Conservation (phyloP, 2,888 invertebrate species). For the Rosalia funebris region DNA sequence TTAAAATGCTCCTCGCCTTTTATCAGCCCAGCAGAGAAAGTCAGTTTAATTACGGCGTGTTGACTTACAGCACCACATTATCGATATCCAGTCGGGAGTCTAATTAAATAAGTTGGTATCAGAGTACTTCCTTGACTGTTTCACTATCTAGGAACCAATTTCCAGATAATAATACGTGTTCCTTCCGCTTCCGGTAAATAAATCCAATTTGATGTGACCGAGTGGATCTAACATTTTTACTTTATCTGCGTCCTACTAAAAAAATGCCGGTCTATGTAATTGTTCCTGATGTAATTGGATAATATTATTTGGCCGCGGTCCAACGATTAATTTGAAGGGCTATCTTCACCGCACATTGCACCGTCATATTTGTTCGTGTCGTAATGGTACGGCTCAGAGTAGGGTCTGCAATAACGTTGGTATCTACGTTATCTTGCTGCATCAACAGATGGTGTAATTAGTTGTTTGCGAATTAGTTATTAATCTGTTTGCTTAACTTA, state of each 20-base stretch:
- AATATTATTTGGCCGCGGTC: too few relatives aligned
- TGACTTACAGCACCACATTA: conserved; percentile 35
- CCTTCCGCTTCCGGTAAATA: conserved; percentile 19
- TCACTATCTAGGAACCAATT: conserved; percentile 25
- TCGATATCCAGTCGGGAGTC: conserved; percentile 34
- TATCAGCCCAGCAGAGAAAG: conserved; percentile 9
- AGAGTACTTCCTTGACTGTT: conserved; percentile 25
- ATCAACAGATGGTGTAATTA: too few relatives aligned
- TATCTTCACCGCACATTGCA: too few relatives aligned
- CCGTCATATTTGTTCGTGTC: too few relatives aligned
- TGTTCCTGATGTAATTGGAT: too few relatives aligned
- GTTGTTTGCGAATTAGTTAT: too few relatives aligned
- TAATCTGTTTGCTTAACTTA: too few relatives aligned
- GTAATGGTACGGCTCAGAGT: too few relatives aligned
- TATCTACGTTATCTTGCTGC: too few relatives aligned
- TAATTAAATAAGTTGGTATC: conserved; percentile 43
- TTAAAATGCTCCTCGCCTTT: conserved; percentile 5
- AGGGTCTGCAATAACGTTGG: too few relatives aligned
- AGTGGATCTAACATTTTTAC: neutral
- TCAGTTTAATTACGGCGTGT: conserved; percentile 37
- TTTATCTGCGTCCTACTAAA: conserved; percentile 1
- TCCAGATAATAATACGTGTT: conserved; percentile 18
- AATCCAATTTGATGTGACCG: neutral
- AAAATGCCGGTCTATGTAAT: neutral
- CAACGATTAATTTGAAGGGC: too few relatives aligned